Evolutionary conservation across 2,797 vertebrate genomes (phyloP).

Genomic region (Oryzias dopingdopingensis): DNA sequence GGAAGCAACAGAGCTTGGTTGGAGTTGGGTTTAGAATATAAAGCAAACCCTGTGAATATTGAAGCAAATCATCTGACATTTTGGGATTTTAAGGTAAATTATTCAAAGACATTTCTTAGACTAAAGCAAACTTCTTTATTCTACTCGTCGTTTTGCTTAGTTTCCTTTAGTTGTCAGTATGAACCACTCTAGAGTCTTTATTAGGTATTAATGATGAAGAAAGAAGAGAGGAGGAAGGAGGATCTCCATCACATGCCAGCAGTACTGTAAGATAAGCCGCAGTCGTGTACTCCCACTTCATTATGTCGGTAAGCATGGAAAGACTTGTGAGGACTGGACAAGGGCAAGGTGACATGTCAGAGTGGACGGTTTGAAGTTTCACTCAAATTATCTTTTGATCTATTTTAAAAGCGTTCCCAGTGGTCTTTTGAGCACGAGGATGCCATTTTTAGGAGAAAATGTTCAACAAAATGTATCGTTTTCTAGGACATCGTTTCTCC

Average conservation of each 20-base stretch:
- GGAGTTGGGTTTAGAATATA: too few species aligned
- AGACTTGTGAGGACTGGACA: slow-evolving; percentile 15
- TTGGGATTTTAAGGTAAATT: too few species aligned
- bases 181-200: not conserved
- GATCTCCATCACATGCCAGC: slow-evolving; percentile 15
- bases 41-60: too few species aligned
- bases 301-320: slow-evolving; percentile 5
- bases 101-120: not conserved
- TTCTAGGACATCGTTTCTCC: too few species aligned
- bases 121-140: not conserved
- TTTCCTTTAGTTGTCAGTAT: not conserved
- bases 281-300: slow-evolving; percentile 2
- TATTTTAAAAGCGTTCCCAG: too few species aligned
- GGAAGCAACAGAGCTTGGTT: too few species aligned
- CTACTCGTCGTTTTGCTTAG: slow-evolving; percentile 5
- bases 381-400: not conserved
- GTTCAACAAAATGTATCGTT: too few species aligned
- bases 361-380: slow-evolving; percentile 15
- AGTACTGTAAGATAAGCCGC: slow-evolving; percentile 8
- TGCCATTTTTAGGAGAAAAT: too few species aligned
- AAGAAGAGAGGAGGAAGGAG: not conserved
- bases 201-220: slow-evolving; percentile 4
- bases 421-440: too few species aligned
- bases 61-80: too few species aligned
- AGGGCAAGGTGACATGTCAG: slow-evolving; percentile 36